Evolutionary conservation across 2,113 vertebrate species (phyloP), one percentile per base, ranked within the genome.

Genomic region (Excalfactoria chinensis): DNA sequence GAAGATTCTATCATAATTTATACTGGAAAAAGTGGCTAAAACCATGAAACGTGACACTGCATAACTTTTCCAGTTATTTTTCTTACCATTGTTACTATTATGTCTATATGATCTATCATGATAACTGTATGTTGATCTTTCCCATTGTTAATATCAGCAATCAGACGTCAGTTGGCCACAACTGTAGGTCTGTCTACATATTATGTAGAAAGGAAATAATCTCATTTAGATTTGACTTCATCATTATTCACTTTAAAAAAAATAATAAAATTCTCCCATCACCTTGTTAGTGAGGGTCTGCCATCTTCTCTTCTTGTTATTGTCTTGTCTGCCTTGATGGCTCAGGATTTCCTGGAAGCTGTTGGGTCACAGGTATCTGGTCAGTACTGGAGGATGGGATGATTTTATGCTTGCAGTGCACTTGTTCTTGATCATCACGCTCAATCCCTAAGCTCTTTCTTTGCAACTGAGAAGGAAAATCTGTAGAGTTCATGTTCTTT

Each of bases 331-430:
- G 78, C 13, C 49, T 30, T 69, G 68, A 14, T 48, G 49, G 75
- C 63, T 83, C 44, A 58, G 55, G 46, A 70, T 62, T 87, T 75
- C n/a, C 53, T 76, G 44, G 30, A 66, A 79, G 56, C 1, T 0
- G 23, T n/a, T 44, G 44, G 49, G 85, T 83, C 55, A 83, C 75
- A 90, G 76, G 30, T 66, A 53, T 85, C 75, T 96, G 67, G 91
- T 84, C 48, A 26, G 64, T 76, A 68, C 49, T 73, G 35, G 34
- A 13, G 63, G 53, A 88, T 49, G 28, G 53, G 19, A 1, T 68
- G 46, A 26, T 76, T 93, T 93, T 80, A 8, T 69, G 34, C 41
- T 62, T 79, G 64, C 48, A 86, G 40, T 46, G 26, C 35, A 40
- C 64, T 91, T 76, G 26, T 13, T 83, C 72, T 43, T 83, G 66